Conservation (phyloP, 2,888 invertebrate genomes). For the Pachycephus smyrnensis region DNA sequence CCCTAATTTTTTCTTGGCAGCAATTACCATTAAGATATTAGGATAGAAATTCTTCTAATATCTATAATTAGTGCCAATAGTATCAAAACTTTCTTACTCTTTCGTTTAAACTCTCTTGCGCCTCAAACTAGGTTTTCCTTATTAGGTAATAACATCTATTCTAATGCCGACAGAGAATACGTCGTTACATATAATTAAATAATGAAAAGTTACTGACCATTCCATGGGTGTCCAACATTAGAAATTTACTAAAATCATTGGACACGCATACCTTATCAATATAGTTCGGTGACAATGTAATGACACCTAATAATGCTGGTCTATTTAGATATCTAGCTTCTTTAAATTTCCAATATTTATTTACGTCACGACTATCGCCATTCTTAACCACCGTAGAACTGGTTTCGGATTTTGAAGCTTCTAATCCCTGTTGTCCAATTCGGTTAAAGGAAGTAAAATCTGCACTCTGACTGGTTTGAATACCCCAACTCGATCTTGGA, state of each 20-base stretch:
- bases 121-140: not conserved
- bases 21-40: conserved; percentile 26
- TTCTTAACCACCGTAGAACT: not conserved
- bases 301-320: conserved; percentile 49
- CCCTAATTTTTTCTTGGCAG: conserved; percentile 9
- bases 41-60: conserved; percentile 20
- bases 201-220: conserved; percentile 51
- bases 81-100: not conserved
- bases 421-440: not conserved
- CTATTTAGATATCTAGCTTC: conserved; percentile 42
- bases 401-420: not conserved
- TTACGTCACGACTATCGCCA: not conserved
- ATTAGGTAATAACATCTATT: not conserved
- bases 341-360: conserved; percentile 48
- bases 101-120: not conserved
- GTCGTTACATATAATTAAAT: conserved; percentile 29
- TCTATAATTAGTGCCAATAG: not conserved
- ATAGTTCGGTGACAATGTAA: conserved; percentile 53
- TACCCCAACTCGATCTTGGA: conserved; percentile 31
- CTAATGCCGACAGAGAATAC: not conserved
- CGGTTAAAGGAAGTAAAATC: conserved; percentile 12
- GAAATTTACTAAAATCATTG: conserved; percentile 56
- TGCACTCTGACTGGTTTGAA: conserved; percentile 31
- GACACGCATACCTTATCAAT: conserved; percentile 56
- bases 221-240: conserved; percentile 60